Evolutionary conservation across 2,888 invertebrate species (phyloP).

Genomic region (Heliconius sara): DNA sequence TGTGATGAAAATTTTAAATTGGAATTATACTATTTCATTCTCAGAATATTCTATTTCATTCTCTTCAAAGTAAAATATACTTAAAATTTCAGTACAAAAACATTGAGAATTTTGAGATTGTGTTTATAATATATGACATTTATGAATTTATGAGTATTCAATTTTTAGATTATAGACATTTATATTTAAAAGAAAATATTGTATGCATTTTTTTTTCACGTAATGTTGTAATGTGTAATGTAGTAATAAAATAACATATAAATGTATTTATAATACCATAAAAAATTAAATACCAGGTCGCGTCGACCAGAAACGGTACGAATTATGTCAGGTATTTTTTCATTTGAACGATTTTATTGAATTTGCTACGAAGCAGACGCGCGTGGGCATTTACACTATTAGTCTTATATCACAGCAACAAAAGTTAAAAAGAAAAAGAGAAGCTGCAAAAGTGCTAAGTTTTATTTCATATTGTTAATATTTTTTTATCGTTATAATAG

Average conservation of each 20-base stretch:
- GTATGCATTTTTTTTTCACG: no score
- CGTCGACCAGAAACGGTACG: background rate
- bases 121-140: no score
- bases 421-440: background rate
- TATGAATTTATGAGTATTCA: background rate
- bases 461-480: no score
- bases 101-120: background rate
- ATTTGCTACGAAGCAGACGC: background rate
- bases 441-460: background rate
- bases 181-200: no score
- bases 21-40: background rate
- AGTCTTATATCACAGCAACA: background rate
- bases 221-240: no score
- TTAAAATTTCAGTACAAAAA: background rate
- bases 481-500: no score
- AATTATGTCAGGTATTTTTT: constrained; percentile 8
- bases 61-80: background rate
- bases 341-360: constrained; percentile 26
- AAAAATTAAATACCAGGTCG: background rate
- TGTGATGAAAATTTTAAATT: background rate
- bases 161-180: no score
- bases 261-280: background rate
- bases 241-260: background rate
- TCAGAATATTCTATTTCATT: no score
- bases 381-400: constrained; percentile 1